Evolutionary conservation across 2,113 vertebrate species (phyloP).

Genomic region (Lycaon pictus): DNA sequence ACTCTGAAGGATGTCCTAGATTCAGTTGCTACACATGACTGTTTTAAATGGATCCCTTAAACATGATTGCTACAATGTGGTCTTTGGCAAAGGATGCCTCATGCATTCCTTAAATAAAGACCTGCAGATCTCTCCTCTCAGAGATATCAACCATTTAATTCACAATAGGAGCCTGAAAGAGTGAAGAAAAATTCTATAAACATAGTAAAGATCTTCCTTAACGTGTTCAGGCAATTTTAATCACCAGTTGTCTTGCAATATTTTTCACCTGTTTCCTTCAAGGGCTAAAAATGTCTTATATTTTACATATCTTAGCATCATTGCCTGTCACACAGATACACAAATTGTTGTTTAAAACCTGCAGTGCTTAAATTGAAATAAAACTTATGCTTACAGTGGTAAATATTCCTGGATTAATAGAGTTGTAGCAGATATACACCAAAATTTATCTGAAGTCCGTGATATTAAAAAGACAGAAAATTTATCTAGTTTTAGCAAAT

Average conservation of each 20-base stretch:
- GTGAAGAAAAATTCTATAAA: not conserved
- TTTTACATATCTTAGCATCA: slow-evolving; percentile 53
- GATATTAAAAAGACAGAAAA: slow-evolving; percentile 82
- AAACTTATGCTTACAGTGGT: slow-evolving; percentile 57
- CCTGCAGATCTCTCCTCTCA: not conserved
- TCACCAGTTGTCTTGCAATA: slow-evolving; percentile 18
- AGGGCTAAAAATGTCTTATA: slow-evolving; percentile 26
- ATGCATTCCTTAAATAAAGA: not conserved
- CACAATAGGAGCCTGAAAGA: not conserved
- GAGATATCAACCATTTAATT: not conserved
- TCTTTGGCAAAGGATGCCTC: not conserved
- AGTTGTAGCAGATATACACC: slow-evolving; percentile 59
- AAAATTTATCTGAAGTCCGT: slow-evolving; percentile 80
- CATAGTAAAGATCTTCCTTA: not conserved
- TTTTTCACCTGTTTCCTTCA: slow-evolving; percentile 52
- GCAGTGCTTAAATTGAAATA: slow-evolving; percentile 73
- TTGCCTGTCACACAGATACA: slow-evolving; percentile 32
- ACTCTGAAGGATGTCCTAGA: not conserved
- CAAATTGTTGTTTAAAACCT: slow-evolving; percentile 67
- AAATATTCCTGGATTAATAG: slow-evolving; percentile 72
- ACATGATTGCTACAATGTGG: not conserved
- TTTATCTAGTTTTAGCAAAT: slow-evolving; percentile 88
- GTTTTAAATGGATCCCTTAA: not conserved
- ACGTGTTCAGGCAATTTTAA: slow-evolving; percentile 43
- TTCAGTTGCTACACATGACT: not conserved